Conservation (phyloP, 35 echinoderm and acorn worm species). For the Nesometra sesokonis region DNA sequence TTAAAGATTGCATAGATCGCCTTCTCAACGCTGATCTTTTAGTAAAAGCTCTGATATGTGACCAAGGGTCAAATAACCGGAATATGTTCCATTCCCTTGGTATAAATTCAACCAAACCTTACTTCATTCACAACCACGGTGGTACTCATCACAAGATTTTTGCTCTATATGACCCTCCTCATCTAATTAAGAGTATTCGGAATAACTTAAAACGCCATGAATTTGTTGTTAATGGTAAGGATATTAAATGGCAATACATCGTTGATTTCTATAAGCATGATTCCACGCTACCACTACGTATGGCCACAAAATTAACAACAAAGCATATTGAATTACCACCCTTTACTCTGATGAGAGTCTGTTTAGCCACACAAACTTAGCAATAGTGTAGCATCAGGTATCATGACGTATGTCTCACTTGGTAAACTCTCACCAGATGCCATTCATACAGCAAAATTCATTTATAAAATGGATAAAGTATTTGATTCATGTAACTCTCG, state of each 20-base stretch:
- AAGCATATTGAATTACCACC: too few relatives aligned
- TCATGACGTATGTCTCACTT: slow-evolving; percentile 1
- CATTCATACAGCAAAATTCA: slow-evolving; percentile 24
- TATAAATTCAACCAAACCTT: background rate
- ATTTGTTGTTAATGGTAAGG: background rate
- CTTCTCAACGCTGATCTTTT: background rate
- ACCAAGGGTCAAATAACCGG: background rate
- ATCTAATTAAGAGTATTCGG: background rate
- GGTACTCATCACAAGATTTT: background rate
- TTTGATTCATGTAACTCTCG: slow-evolving; percentile 33
- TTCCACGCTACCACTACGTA: too few relatives aligned
- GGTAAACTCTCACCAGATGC: slow-evolving; percentile 17
- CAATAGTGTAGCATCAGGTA: slow-evolving; percentile 21
- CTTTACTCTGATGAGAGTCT: slow-evolving; percentile 9
- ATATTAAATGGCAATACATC: background rate
- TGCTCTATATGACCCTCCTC: slow-evolving; percentile 2
- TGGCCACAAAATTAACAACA: too few relatives aligned
- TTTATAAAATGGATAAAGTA: slow-evolving; percentile 11
- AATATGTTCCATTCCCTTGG: background rate
- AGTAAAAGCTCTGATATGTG: background rate
- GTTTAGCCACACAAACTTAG: slow-evolving; percentile 14
- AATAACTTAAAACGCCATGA: too few relatives aligned
- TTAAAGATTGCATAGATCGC: background rate
- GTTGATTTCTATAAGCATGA: background rate
- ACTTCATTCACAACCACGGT: background rate